Evolutionary conservation across 1,140 invertebrate species (phyloP), one percentile per base, ranked within the genome.

Genomic region (Hirudo medicinalis): DNA sequence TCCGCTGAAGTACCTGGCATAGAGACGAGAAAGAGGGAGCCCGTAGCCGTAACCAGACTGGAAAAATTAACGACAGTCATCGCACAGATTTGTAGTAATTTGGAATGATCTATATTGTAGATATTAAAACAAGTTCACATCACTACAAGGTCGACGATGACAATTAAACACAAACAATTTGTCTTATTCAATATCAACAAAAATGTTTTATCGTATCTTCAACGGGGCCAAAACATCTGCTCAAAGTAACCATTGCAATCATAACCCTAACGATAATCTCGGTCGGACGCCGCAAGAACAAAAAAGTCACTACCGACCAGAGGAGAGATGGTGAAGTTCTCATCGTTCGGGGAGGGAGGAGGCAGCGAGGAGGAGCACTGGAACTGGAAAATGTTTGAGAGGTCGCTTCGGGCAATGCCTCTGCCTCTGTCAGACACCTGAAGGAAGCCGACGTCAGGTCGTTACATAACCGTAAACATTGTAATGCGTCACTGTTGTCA

Each of bases 1-100:
- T 0, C 96, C 96, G 77, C 97, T 93, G 82, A 99, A 95, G 84
- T 98, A 99, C 71, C 94, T 85, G 6, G 97, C 97, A 82, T 99
- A 99, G n/a, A 99, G 84, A 74, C 95, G 84, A 0, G 94, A 97
- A 69, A 99, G 87, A 22, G 96, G 96, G 76, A 99, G 83, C 71
- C 96, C 96, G 82, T 99, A 99, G 4, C 96, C 96, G 82, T 97
- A 99, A 53, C 95, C 89, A 86, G 84, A 81, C 83, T 84, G 71
- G 2, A 49, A 13, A 8, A 17, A 49, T 8, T 17, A 49, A 49
- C 5, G 13, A 49, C 11, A 11, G 13, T 49, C 11, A 49, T 49
- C 13, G 32, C 32, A 6, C 6, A 6, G 32, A 36, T 36, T 36
- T 36, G n/a, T n/a, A n/a, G n/a, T n/a, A n/a, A n/a, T n/a, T n/a